Evolutionary conservation across 2,888 invertebrate species (phyloP).

Genomic region (Dasysyrphus albostriatus): DNA sequence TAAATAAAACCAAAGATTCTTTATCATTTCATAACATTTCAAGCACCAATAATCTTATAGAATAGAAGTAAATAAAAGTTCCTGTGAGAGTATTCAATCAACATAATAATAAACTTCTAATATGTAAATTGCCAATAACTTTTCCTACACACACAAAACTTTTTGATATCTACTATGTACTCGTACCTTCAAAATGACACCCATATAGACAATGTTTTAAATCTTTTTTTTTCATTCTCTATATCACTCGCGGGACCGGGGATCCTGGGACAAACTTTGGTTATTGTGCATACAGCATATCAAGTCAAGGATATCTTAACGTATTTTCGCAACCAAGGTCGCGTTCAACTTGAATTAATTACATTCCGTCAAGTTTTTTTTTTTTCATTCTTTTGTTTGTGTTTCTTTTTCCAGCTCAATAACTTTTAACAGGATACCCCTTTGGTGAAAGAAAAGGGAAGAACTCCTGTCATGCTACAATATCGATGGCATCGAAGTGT

Average conservation of each 20-base stretch:
- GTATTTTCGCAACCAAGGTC: constrained; percentile 49
- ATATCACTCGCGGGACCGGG: neutral
- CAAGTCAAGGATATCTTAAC: constrained; percentile 12
- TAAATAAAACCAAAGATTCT: too few relatives aligned
- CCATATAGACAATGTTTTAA: constrained; percentile 17
- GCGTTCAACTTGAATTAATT: constrained; percentile 64
- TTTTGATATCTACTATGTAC: constrained; percentile 9
- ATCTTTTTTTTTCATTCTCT: constrained; percentile 5
- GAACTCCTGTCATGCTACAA: constrained; percentile 58
- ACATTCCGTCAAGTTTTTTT: constrained; percentile 35
- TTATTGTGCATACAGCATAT: neutral
- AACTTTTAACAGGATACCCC: constrained; percentile 1
- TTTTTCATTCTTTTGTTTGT: neutral
- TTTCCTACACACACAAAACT: constrained; percentile 22
- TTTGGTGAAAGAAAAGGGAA: neutral
- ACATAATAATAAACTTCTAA: constrained; percentile 20
- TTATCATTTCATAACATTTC: too few relatives aligned
- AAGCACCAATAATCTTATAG: too few relatives aligned
- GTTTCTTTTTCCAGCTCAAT: neutral
- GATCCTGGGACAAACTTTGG: neutral
- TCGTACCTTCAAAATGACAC: constrained; percentile 20
- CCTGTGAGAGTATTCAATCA: neutral
- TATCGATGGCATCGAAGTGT: constrained; percentile 63
- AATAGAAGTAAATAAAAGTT: neutral
- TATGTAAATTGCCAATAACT: constrained; percentile 38